A percentile compares a stretch with the other conserved stretches of the same genome.
Conservation (phyloP, 2,113 vertebrate species). For the Thamnophis sirtalis region DNA sequence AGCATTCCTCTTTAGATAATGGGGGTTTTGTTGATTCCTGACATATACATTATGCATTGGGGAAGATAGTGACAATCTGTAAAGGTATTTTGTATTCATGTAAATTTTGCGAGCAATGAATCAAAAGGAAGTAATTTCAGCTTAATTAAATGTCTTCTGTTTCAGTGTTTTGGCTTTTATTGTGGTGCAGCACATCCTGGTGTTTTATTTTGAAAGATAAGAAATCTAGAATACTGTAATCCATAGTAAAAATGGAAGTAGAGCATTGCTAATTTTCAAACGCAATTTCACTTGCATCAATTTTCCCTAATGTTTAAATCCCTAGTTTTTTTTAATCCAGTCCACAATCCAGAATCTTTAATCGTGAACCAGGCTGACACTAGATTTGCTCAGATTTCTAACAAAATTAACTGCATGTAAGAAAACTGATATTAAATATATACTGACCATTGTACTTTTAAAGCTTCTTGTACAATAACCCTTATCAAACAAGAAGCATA, state of each 20-base stretch:
- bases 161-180: background rate
- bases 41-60: background rate
- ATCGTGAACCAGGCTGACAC: background rate
- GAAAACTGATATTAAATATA: background rate
- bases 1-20: conserved; percentile 9
- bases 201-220: background rate
- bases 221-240: background rate
- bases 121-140: background rate
- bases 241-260: background rate
- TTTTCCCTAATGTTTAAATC: background rate
- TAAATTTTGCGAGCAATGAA: conserved; percentile 13
- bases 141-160: background rate
- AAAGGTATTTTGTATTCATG: conserved; percentile 29
- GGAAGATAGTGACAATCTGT: background rate
- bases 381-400: background rate
- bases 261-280: background rate
- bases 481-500: background rate
- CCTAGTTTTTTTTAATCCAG: background rate
- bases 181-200: background rate
- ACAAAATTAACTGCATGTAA: background rate
- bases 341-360: background rate
- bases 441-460: background rate
- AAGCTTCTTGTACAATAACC: background rate
- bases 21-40: background rate
- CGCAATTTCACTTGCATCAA: background rate